A percentile compares a stretch with the other conserved stretches of the same genome.
Conservation (phyloP, 2,797 vertebrate genomes). For the Spinus olivaceus region DNA sequence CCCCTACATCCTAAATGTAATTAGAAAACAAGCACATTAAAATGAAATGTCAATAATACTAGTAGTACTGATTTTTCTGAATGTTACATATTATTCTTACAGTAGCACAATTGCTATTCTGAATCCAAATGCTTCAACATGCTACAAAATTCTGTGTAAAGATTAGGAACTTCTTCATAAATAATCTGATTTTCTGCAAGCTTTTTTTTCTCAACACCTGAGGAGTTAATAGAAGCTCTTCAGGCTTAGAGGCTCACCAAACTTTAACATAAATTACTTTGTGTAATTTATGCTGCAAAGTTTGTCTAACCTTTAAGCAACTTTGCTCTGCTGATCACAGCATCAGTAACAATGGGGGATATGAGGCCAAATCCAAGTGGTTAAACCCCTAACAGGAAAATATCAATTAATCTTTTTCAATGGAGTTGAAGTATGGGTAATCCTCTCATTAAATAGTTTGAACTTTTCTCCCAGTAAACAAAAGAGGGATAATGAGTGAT, state of each 20-base stretch:
- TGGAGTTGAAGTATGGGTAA: conserved; percentile 86
- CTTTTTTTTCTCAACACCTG: conserved; percentile 37
- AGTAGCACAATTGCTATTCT: conserved; percentile 3
- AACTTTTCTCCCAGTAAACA: conserved; percentile 85
- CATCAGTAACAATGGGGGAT: conserved; percentile 74
- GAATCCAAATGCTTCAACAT: conserved; percentile 19
- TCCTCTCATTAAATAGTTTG: conserved; percentile 88
- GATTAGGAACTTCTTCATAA: not conserved
- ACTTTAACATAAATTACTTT: conserved; percentile 68
- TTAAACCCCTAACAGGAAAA: conserved; percentile 87
- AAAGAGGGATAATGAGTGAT: conserved; percentile 84
- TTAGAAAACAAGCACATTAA: conserved; percentile 27
- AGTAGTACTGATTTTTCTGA: not conserved
- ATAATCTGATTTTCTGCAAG: conserved; percentile 36
- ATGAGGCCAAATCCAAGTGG: conserved; percentile 75
- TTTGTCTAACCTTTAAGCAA: conserved; percentile 77
- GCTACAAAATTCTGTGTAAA: not conserved
- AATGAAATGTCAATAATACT: conserved; percentile 57
- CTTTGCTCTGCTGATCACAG: conserved; percentile 81
- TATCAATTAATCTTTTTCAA: conserved; percentile 91
- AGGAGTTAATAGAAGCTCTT: conserved; percentile 35
- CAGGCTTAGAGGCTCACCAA: conserved; percentile 32
- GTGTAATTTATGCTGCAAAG: conserved; percentile 73
- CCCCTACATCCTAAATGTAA: not conserved
- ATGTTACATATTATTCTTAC: conserved; percentile 49